These are phyloP conservation scores for Sarcophaga carnaria DNA, from an alignment of 2,888 invertebrate species.

Conservation along the genomic window DNA sequence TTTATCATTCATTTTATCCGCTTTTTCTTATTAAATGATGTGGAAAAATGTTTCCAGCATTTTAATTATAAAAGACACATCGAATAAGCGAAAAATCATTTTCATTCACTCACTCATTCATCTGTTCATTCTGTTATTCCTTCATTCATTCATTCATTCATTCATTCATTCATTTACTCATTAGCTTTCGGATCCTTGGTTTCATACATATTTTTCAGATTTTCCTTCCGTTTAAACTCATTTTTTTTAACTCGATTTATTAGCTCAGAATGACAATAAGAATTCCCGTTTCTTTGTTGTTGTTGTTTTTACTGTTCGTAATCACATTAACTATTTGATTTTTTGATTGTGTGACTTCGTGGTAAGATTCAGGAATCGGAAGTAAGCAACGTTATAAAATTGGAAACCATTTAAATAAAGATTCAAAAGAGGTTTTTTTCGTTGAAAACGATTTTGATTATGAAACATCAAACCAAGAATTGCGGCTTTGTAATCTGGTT, in stretches of 20 bases:
- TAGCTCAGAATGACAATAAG: slow-evolving; percentile 39
- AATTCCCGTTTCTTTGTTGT: slow-evolving; percentile 22
- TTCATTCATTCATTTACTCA: neutral
- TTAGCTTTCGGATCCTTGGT: neutral
- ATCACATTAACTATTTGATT: slow-evolving; percentile 4
- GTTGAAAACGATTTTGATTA: too few relatives aligned
- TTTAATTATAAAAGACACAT: slow-evolving; percentile 52
- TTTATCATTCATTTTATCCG: slow-evolving; percentile 39
- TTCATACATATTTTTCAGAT: neutral
- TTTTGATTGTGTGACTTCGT: slow-evolving; percentile 3
- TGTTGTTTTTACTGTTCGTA: neutral
- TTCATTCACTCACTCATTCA: neutral
- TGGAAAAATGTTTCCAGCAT: slow-evolving; percentile 64
- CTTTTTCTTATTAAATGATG: slow-evolving; percentile 67
- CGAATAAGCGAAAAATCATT: neutral
- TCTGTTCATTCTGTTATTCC: neutral
- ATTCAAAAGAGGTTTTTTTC: neutral
- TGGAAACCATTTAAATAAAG: neutral
- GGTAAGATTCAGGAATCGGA: neutral
- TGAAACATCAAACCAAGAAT: neutral
- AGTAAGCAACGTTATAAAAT: neutral
- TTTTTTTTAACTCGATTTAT: slow-evolving; percentile 40
- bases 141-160: neutral
- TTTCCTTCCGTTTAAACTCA: neutral
- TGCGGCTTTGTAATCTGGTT: too few relatives aligned